These are phyloP conservation scores for Electrona antarctica DNA, from an alignment of 2,113 vertebrate species.

Conservation along the genomic window DNA sequence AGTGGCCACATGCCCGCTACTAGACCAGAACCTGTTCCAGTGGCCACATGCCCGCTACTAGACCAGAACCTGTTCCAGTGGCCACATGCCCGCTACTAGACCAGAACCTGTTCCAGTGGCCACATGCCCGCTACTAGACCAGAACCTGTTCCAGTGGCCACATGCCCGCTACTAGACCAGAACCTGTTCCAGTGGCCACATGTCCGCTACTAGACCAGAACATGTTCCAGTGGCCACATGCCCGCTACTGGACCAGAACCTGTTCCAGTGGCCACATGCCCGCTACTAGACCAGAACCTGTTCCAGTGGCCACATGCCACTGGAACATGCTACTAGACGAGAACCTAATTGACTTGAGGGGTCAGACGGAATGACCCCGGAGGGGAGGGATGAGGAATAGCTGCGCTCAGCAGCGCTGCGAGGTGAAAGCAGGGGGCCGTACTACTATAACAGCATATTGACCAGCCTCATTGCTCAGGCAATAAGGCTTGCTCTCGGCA, in stretches of 20 bases:
- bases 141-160: too few species aligned
- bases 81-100: too few species aligned
- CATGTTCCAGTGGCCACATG: too few species aligned
- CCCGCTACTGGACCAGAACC: too few species aligned
- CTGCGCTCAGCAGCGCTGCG: conserved; percentile 38
- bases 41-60: too few species aligned
- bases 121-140: too few species aligned
- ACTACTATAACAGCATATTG: conserved; percentile 54
- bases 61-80: too few species aligned
- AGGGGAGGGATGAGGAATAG: conserved; percentile 48
- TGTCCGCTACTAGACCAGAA: too few species aligned
- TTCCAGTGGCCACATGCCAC: conserved; percentile 23
- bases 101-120: too few species aligned
- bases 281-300: background rate
- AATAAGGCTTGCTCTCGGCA: conserved; percentile 45
- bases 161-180: too few species aligned
- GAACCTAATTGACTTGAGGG: conserved; percentile 57
- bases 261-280: too few species aligned
- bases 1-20: conserved; percentile 21
- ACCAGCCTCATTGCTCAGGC: conserved; percentile 49
- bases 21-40: conserved; percentile 44
- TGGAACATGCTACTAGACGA: conserved; percentile 20
- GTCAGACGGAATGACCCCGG: conserved; percentile 52
- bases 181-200: too few species aligned
- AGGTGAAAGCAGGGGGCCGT: conserved; percentile 32